Conservation (phyloP, 1,140 invertebrate genomes). For the Penaeus indicus region DNA sequence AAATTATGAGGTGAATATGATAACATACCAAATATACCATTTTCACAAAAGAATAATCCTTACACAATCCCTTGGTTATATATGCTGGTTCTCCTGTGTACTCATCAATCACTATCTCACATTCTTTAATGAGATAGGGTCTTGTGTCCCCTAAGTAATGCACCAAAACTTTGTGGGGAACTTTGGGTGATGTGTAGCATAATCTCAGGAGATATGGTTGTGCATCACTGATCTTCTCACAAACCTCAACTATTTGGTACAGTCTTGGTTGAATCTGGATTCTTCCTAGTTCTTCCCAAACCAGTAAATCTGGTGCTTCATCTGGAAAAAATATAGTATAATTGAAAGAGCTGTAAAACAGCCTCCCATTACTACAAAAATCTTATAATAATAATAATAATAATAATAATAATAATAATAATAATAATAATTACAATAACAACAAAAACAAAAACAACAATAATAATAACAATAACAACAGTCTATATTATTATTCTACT, state of each 20-base stretch:
- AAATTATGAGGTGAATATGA: too few relatives aligned
- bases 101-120: constrained; percentile 33
- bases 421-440: too few relatives aligned
- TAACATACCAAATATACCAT: too few relatives aligned
- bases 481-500: too few relatives aligned
- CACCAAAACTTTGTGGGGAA: constrained; percentile 28
- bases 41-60: neutral
- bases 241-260: constrained; percentile 40
- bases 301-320: constrained; percentile 23
- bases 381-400: too few relatives aligned
- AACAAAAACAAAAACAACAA: too few relatives aligned
- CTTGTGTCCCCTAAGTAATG: constrained; percentile 44
- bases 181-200: constrained; percentile 39
- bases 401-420: too few relatives aligned
- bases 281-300: constrained; percentile 29
- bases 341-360: too few relatives aligned
- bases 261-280: constrained; percentile 36
- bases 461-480: too few relatives aligned
- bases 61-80: neutral
- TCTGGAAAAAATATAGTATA: constrained; percentile 4
- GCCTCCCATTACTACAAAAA: too few relatives aligned
- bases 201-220: constrained; percentile 35
- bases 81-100: constrained; percentile 27
- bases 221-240: constrained; percentile 22
- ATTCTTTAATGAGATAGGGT: constrained; percentile 33